Conservation (phyloP, 1,140 invertebrate genomes). For the Heliconius hermathena region DNA sequence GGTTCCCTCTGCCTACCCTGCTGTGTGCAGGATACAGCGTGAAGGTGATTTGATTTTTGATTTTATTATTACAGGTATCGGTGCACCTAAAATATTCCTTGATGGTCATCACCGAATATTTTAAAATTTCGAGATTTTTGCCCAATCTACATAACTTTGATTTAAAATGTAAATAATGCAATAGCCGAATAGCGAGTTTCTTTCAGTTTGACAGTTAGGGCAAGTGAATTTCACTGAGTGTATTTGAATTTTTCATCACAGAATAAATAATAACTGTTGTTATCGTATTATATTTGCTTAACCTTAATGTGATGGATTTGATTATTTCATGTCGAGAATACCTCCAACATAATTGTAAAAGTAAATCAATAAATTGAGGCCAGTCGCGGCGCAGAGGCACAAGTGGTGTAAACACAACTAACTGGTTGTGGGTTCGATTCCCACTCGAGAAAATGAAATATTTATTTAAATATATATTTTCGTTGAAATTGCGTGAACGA, state of each 20-base stretch:
- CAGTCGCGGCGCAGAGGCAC: no score
- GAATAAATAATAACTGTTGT: not conserved
- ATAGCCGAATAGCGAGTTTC: not conserved
- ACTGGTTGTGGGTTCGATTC: no score
- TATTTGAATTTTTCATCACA: not conserved
- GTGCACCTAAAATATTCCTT: not conserved
- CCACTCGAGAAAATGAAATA: no score
- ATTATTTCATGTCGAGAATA: not conserved
- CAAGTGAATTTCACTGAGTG: not conserved
- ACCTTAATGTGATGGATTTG: conserved; percentile 3
- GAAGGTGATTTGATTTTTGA: no score
- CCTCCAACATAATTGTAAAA: not conserved
- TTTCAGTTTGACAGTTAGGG: not conserved
- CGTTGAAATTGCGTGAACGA: no score
- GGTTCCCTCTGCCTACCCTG: no score
- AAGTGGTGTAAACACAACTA: no score
- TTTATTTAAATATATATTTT: no score
- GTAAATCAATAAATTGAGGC: not conserved
- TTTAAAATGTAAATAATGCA: conserved; percentile 16
- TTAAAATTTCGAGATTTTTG: not conserved
- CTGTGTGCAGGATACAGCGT: no score
- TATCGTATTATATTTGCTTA: not conserved
- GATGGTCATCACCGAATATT: not conserved
- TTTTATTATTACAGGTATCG: not conserved
- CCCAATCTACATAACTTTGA: conserved; percentile 6